Conservation (phyloP, 2,888 invertebrate genomes). For the Drosophila barbarae region DNA sequence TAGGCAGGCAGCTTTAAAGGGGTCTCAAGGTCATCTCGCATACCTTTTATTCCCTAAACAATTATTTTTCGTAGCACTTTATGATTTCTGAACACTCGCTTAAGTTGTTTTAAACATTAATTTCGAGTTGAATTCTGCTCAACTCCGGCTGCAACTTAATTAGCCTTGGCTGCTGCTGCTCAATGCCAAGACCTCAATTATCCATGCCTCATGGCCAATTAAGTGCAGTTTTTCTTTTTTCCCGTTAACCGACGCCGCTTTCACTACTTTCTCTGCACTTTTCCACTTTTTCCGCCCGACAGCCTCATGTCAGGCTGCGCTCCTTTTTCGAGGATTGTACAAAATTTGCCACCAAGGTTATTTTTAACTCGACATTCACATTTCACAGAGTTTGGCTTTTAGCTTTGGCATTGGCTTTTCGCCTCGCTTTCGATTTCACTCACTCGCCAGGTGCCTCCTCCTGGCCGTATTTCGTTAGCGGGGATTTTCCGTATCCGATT, state of each 20-base stretch:
- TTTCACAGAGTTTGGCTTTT: conserved; percentile 27
- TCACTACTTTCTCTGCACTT: conserved; percentile 14
- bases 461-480: conserved; percentile 9
- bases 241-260: conserved; percentile 19
- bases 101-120: conserved; percentile 12
- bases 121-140: conserved; percentile 4
- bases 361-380: conserved; percentile 53
- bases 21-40: conserved; percentile 22
- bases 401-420: conserved; percentile 7
- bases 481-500: conserved; percentile 28
- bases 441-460: conserved; percentile 14
- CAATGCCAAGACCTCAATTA: conserved; percentile 44
- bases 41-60: conserved; percentile 17
- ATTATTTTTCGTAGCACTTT: conserved; percentile 2
- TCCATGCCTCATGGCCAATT: conserved; percentile 52
- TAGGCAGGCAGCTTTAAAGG: conserved; percentile 24
- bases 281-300: conserved; percentile 14
- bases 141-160: conserved; percentile 11
- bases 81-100: neutral
- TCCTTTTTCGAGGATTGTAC: conserved; percentile 25
- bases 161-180: conserved; percentile 25
- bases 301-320: conserved; percentile 17
- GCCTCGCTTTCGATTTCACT: conserved; percentile 34
- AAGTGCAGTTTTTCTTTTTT: conserved; percentile 35
- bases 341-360: conserved; percentile 61